Evolutionary conservation across 2,888 invertebrate species (phyloP).

Genomic region (Koerneria pararmatus): DNA sequence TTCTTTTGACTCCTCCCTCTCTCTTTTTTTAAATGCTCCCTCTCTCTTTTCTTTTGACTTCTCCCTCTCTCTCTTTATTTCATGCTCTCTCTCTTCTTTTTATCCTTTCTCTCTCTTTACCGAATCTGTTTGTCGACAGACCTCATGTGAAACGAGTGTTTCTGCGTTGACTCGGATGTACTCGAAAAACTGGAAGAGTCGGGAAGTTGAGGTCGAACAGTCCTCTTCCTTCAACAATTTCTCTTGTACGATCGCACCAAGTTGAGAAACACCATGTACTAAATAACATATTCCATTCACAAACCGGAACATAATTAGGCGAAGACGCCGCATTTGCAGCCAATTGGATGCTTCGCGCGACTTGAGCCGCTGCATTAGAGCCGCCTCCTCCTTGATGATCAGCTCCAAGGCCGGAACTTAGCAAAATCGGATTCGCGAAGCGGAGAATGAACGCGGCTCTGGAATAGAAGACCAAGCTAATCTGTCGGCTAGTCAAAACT

Average conservation of each 20-base stretch:
- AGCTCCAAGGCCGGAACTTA: not conserved
- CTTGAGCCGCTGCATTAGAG: too few species aligned
- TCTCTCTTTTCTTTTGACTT: too few species aligned
- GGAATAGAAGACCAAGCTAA: too few species aligned
- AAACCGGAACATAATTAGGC: not conserved
- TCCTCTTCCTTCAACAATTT: not conserved
- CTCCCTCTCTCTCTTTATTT: too few species aligned
- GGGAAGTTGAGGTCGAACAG: not conserved
- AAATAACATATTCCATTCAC: too few species aligned
- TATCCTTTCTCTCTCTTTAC: too few species aligned
- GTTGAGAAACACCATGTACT: too few species aligned
- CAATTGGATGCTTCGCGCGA: not conserved
- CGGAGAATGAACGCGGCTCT: conserved; percentile 21
- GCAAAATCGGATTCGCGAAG: conserved; percentile 15
- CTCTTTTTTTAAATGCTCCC: too few species aligned
- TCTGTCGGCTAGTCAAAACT: too few species aligned
- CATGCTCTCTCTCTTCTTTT: too few species aligned
- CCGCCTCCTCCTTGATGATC: not conserved
- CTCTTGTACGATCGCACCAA: too few species aligned
- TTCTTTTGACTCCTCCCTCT: too few species aligned
- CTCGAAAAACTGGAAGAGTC: conserved; percentile 18
- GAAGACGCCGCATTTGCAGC: conserved; percentile 19
- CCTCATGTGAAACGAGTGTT: conserved; percentile 5
- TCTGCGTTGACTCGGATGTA: conserved; percentile 1
- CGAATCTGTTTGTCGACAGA: not conserved